phyloP scores from a whole-genome alignment of 1,140 invertebrate species.

The Euwallacea fornicatus region DNA sequence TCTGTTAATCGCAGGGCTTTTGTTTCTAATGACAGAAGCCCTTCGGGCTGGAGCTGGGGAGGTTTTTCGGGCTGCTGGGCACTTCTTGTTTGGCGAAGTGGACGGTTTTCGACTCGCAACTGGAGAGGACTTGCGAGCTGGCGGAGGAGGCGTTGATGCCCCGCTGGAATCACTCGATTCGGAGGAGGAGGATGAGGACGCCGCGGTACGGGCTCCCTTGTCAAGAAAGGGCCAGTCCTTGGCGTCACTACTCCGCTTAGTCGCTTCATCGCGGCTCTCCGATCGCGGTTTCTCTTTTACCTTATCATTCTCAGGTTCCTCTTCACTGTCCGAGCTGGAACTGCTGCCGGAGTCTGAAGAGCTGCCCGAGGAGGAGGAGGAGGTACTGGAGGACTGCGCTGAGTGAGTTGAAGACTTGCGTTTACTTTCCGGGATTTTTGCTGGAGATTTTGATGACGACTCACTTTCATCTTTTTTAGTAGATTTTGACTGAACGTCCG shows the following conservation, averaged over 20 bases:
- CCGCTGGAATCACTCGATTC: slow-evolving; percentile 50
- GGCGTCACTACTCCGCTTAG: slow-evolving; percentile 46
- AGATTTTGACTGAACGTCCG: slow-evolving; percentile 51
- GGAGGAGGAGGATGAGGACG: slow-evolving; percentile 48
- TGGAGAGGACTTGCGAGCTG: slow-evolving; percentile 6
- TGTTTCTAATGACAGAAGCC: not conserved
- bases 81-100: slow-evolving; percentile 21
- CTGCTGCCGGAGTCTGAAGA: slow-evolving; percentile 51
- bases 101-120: slow-evolving; percentile 10
- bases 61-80: slow-evolving; percentile 12
- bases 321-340: slow-evolving; percentile 53
- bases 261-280: slow-evolving; percentile 46
- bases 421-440: slow-evolving; percentile 48
- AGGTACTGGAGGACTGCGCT: slow-evolving; percentile 50
- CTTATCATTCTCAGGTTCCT: slow-evolving; percentile 37
- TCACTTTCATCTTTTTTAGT: slow-evolving; percentile 36
- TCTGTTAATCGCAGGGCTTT: not conserved
- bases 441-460: slow-evolving; percentile 42
- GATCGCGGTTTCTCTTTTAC: slow-evolving; percentile 43
- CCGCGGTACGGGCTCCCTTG: slow-evolving; percentile 53
- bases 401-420: slow-evolving; percentile 51
- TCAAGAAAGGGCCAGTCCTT: slow-evolving; percentile 56
- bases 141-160: slow-evolving; percentile 37
- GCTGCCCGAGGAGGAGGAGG: slow-evolving; percentile 53
- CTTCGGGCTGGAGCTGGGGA: not conserved